Percentiles rank a stretch among this genome's conserved stretches.
Conservation (phyloP, 2,888 invertebrate species). For the Gnatocerus cornutus region DNA sequence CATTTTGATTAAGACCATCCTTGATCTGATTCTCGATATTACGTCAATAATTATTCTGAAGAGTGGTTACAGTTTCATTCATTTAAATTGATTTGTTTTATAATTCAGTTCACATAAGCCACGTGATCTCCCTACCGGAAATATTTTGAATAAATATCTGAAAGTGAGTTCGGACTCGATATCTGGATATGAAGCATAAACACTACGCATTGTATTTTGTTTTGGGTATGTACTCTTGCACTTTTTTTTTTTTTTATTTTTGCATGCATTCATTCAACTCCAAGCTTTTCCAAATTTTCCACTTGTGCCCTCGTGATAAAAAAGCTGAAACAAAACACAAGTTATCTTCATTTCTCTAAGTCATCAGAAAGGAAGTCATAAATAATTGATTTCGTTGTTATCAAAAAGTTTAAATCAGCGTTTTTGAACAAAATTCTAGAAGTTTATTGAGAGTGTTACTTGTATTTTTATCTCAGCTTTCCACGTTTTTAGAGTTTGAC, state of each 20-base stretch:
- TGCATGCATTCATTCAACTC: background rate
- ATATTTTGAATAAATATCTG: conserved; percentile 36
- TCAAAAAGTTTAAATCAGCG: conserved; percentile 8
- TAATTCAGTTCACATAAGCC: conserved; percentile 38
- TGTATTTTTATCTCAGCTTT: conserved; percentile 6
- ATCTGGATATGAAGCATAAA: conserved; percentile 48
- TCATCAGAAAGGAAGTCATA: conserved; percentile 23
- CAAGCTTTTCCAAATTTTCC: conserved; percentile 9
- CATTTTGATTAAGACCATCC: conserved; percentile 54
- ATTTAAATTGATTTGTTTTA: conserved; percentile 46
- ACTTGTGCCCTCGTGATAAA: background rate
- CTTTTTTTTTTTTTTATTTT: conserved; percentile 9
- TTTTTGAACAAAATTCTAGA: too few species aligned
- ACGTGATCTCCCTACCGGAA: conserved; percentile 42
- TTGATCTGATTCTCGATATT: conserved; percentile 57
- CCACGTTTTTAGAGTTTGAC: conserved; percentile 9
- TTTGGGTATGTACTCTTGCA: conserved; percentile 44
- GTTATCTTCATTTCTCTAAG: conserved; percentile 11
- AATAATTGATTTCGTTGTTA: conserved; percentile 28
- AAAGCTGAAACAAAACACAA: background rate
- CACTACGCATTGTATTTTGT: conserved; percentile 47
- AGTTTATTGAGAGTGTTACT: too few species aligned
- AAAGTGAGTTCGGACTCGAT: conserved; percentile 4
- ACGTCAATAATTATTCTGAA: conserved; percentile 56
- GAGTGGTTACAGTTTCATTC: conserved; percentile 39